A percentile compares a stretch with the other conserved stretches of the same genome.
These are phyloP conservation scores for Sciurus carolinensis DNA, from an alignment of 2,797 vertebrate species.

Conservation along the genomic window DNA sequence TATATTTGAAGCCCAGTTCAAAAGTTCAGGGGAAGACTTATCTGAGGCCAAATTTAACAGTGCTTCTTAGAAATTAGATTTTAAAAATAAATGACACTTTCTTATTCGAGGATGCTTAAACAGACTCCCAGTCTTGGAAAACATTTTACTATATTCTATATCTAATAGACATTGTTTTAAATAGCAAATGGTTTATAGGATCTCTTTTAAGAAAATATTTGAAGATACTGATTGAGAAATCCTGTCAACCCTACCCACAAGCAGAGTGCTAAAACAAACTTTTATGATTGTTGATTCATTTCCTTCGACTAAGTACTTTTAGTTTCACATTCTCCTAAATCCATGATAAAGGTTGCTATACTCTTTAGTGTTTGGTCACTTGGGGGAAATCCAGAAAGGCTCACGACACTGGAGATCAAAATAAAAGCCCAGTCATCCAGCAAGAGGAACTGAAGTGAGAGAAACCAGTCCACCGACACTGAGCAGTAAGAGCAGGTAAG, in stretches of 20 bases:
- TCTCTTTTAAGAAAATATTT: background rate
- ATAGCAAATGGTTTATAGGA: background rate
- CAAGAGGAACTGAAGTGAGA: background rate
- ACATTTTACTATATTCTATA: background rate
- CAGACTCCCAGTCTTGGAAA: background rate
- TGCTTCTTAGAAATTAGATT: background rate
- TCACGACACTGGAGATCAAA: rapidly evolving
- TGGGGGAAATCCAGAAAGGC: background rate
- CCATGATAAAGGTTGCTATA: rapidly evolving
- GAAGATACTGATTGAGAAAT: background rate
- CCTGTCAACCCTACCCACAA: background rate
- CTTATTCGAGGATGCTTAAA: background rate
- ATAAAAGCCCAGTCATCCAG: background rate
- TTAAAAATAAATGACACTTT: background rate
- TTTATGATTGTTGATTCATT: background rate
- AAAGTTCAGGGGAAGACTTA: too few species aligned
- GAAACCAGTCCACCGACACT: background rate
- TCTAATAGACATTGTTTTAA: background rate
- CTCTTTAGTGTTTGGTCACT: background rate
- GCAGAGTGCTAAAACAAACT: background rate
- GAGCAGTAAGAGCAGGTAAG: conserved; percentile 17
- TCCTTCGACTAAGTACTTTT: conserved; percentile 52
- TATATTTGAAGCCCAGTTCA: too few species aligned
- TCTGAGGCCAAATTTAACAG: too few species aligned
- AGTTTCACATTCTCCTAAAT: conserved; percentile 42